Conservation (phyloP, 2,113 vertebrate genomes). For the Brevimyrus niger region DNA sequence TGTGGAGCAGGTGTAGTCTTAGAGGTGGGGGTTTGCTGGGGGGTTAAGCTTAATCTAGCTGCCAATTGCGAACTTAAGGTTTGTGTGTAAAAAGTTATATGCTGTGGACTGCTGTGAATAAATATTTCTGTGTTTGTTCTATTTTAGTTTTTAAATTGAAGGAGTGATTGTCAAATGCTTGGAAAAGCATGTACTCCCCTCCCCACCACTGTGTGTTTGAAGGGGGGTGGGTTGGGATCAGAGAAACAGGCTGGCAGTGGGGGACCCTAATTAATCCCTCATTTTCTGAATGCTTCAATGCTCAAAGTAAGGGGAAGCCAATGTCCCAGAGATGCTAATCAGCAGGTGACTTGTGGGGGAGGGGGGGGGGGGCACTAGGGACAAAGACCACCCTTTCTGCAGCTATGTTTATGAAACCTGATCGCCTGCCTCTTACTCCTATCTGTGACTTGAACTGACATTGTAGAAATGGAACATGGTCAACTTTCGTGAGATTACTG, state of each 20-base stretch:
- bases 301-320: constrained; percentile 21
- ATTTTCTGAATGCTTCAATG: constrained; percentile 16
- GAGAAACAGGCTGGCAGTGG: not conserved
- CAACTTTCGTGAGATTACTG: not conserved
- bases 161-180: not conserved
- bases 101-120: not conserved
- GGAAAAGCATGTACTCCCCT: not conserved
- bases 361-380: not conserved
- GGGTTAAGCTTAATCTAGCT: not conserved
- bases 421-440: not conserved
- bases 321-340: constrained; percentile 25
- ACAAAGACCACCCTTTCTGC: constrained; percentile 1
- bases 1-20: not conserved
- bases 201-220: not conserved
- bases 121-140: not conserved
- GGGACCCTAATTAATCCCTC: constrained; percentile 34
- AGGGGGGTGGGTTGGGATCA: not conserved
- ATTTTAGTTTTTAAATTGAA: not conserved
- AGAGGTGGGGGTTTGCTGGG: no score
- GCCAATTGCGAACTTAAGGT: not conserved
- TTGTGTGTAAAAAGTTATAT: not conserved
- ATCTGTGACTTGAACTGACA: not conserved
- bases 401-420: no score
- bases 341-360: not conserved
- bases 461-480: not conserved